A percentile compares a stretch with the other conserved stretches of the same genome.
These are phyloP conservation scores for Platerodrilus igneus DNA, from an alignment of 2,888 invertebrate genomes.

Conservation along the genomic window DNA sequence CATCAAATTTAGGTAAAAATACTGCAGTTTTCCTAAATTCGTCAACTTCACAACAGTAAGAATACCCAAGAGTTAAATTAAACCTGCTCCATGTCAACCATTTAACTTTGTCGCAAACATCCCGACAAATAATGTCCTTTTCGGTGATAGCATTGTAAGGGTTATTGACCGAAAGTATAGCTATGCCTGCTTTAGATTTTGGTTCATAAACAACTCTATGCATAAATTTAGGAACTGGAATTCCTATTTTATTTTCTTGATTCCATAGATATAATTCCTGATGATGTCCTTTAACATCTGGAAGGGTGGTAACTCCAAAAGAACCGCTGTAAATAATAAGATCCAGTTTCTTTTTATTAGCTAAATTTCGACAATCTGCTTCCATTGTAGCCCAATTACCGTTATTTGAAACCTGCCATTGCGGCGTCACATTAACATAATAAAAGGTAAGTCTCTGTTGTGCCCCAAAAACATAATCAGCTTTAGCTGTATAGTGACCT, in stretches of 20 bases:
- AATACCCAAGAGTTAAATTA: slow-evolving; percentile 53
- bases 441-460: slow-evolving; percentile 59
- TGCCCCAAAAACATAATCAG: slow-evolving; percentile 58
- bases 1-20: slow-evolving; percentile 53
- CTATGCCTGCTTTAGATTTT: slow-evolving; percentile 51
- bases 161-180: slow-evolving; percentile 61
- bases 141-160: slow-evolving; percentile 43
- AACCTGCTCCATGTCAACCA: slow-evolving; percentile 58
- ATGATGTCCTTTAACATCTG: slow-evolving; percentile 42
- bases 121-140: slow-evolving; percentile 35
- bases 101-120: slow-evolving; percentile 54
- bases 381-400: slow-evolving; percentile 56
- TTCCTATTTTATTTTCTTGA: slow-evolving; percentile 30
- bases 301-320: slow-evolving; percentile 55
- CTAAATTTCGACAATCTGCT: slow-evolving; percentile 47
- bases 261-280: slow-evolving; percentile 38
- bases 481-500: slow-evolving; percentile 60
- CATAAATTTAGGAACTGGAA: slow-evolving; percentile 55
- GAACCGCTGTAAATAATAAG: slow-evolving; percentile 57
- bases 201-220: slow-evolving; percentile 59
- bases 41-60: slow-evolving; percentile 58
- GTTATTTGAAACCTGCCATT: slow-evolving; percentile 61
- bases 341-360: slow-evolving; percentile 39
- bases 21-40: slow-evolving; percentile 54
- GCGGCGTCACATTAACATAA: slow-evolving; percentile 62